Percentiles rank a stretch among this genome's conserved stretches.
These are phyloP conservation scores for Plebejus argus DNA, from an alignment of 2,888 invertebrate species.

Conservation along the genomic window DNA sequence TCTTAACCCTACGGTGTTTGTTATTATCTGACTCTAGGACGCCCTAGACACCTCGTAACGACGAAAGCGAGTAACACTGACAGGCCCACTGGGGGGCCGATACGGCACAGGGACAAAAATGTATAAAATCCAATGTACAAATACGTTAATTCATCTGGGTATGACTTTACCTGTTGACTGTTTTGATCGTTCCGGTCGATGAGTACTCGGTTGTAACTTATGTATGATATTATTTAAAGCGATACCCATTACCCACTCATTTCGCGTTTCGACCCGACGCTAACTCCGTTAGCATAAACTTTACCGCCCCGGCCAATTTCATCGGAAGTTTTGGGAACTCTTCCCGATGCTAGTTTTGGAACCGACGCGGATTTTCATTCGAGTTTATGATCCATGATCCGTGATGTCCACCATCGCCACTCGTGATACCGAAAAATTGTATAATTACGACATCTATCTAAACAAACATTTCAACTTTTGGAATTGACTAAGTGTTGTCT, in stretches of 20 bases:
- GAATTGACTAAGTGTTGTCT: constrained; percentile 34
- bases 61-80: constrained; percentile 34
- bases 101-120: constrained; percentile 3
- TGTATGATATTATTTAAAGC: background rate
- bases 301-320: background rate
- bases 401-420: constrained; percentile 6
- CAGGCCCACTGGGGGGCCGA: background rate
- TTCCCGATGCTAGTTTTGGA: background rate
- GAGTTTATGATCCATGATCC: background rate
- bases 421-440: background rate
- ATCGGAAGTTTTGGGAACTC: background rate
- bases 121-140: constrained; percentile 35
- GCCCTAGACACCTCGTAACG: constrained; percentile 33
- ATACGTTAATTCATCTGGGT: constrained; percentile 32
- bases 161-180: background rate
- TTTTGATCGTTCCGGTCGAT: background rate
- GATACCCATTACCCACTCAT: background rate
- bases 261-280: background rate
- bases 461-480: constrained; percentile 31
- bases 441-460: constrained; percentile 33
- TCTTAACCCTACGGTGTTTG: constrained; percentile 37
- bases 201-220: background rate
- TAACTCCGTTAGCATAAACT: background rate
- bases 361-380: background rate
- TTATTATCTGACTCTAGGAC: constrained; percentile 32